Conservation (phyloP, 2,113 vertebrate genomes). For the Orycteropus afer region DNA sequence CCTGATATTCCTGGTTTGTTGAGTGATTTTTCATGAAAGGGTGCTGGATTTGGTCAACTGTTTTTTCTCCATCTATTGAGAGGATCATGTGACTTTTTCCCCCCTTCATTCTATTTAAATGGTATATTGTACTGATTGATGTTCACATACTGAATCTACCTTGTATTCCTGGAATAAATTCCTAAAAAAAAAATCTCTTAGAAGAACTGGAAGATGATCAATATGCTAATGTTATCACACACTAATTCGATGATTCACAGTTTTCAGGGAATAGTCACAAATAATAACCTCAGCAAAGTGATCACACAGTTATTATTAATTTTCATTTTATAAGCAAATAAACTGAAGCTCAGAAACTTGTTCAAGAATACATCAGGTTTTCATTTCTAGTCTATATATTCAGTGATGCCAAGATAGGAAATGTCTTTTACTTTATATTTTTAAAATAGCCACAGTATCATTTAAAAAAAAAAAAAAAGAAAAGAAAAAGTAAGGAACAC, state of each 20-base stretch:
- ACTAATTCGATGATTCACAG: not conserved
- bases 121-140: not conserved
- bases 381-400: not conserved
- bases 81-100: not conserved
- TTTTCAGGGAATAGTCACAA: not conserved
- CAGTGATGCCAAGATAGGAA: not conserved
- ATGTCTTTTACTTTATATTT: not conserved
- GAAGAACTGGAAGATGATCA: not conserved
- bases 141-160: not conserved
- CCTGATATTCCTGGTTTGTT: not conserved
- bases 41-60: not conserved
- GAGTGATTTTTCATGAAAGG: not conserved
- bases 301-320: not conserved
- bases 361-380: not conserved
- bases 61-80: not conserved
- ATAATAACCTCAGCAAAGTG: not conserved
- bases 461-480: not conserved
- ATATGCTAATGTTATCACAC: not conserved
- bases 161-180: not conserved
- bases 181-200: not conserved
- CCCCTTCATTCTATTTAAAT: not conserved
- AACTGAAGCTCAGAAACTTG: conserved; percentile 1
- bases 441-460: not conserved
- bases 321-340: conserved; percentile 13
- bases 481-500: not conserved